These are phyloP conservation scores for Eriosoma lanigerum DNA, from an alignment of 1,140 invertebrate genomes.

Conservation along the genomic window DNA sequence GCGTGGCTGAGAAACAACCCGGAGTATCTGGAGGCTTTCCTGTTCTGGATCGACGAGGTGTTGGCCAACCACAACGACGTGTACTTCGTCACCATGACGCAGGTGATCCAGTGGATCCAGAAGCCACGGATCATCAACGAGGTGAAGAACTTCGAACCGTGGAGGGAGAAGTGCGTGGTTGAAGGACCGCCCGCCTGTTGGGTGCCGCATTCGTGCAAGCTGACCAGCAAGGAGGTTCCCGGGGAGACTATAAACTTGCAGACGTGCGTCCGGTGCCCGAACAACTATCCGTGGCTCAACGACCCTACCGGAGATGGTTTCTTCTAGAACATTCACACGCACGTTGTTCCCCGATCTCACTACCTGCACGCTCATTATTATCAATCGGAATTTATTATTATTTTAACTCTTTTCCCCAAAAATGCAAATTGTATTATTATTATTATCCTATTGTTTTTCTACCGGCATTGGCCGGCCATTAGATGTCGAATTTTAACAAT, in stretches of 20 bases:
- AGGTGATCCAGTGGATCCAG: conserved; percentile 96
- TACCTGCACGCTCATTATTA: background rate
- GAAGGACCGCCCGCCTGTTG: conserved; percentile 78
- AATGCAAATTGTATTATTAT: too few relatives aligned
- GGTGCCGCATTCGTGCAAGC: conserved; percentile 85
- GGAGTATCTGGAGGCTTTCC: conserved; percentile 88
- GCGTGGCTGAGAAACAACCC: conserved; percentile 95
- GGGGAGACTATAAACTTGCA: conserved; percentile 90
- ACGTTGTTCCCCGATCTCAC: conserved; percentile 32
- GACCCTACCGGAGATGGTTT: conserved; percentile 90
- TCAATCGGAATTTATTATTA: too few relatives aligned
- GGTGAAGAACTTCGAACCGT: conserved; percentile 88
- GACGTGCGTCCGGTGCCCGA: conserved; percentile 89
- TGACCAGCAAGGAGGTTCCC: conserved; percentile 88
- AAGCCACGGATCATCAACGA: conserved; percentile 82
- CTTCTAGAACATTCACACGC: conserved; percentile 64
- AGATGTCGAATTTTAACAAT: too few relatives aligned
- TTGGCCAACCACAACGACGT: conserved; percentile 85
- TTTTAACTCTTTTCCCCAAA: too few relatives aligned
- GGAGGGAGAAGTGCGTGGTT: conserved; percentile 88
- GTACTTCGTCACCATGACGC: conserved; percentile 96
- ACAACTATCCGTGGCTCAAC: conserved; percentile 92
- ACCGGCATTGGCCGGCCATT: too few relatives aligned
- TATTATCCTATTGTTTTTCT: too few relatives aligned
- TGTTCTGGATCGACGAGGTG: conserved; percentile 93